Conservation (phyloP, 2,888 invertebrate genomes). For the Seladonia tumulorum region DNA sequence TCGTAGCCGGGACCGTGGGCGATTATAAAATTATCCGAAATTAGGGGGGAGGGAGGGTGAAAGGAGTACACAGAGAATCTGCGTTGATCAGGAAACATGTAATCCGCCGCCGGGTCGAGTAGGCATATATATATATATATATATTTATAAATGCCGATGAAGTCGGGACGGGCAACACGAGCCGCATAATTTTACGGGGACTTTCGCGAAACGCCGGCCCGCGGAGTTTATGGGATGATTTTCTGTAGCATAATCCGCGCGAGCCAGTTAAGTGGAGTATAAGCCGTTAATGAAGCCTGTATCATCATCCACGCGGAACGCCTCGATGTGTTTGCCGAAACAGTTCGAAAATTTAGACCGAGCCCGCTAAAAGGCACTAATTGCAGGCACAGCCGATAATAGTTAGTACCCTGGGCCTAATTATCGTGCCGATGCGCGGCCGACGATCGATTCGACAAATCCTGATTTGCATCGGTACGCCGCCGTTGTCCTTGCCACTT, state of each 20-base stretch:
- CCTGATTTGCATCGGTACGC: constrained; percentile 39
- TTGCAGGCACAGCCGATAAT: constrained; percentile 71
- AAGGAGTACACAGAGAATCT: constrained; percentile 31
- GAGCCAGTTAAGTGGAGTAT: constrained; percentile 63
- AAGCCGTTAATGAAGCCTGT: constrained; percentile 67
- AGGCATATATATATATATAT: too few relatives aligned
- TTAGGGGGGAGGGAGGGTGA: not conserved
- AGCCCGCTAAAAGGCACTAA: constrained; percentile 73
- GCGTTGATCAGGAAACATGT: constrained; percentile 52
- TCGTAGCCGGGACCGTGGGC: not conserved
- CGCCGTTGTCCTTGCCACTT: constrained; percentile 45
- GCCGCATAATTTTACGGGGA: constrained; percentile 68
- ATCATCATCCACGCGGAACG: constrained; percentile 62
- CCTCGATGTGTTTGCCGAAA: constrained; percentile 69
- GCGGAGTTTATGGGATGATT: constrained; percentile 57
- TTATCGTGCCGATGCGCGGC: constrained; percentile 46
- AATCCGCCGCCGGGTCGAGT: constrained; percentile 18
- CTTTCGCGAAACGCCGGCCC: constrained; percentile 39
- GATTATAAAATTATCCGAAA: constrained; percentile 36
- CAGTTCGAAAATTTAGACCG: constrained; percentile 73
- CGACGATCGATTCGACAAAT: constrained; percentile 59
- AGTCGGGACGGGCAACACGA: constrained; percentile 17
- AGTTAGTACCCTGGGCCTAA: constrained; percentile 59
- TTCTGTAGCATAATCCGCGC: constrained; percentile 61
- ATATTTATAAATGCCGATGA: constrained; percentile 31